phyloP scores from a whole-genome alignment of 2,888 invertebrate species.

The Mycalesis mineus region DNA sequence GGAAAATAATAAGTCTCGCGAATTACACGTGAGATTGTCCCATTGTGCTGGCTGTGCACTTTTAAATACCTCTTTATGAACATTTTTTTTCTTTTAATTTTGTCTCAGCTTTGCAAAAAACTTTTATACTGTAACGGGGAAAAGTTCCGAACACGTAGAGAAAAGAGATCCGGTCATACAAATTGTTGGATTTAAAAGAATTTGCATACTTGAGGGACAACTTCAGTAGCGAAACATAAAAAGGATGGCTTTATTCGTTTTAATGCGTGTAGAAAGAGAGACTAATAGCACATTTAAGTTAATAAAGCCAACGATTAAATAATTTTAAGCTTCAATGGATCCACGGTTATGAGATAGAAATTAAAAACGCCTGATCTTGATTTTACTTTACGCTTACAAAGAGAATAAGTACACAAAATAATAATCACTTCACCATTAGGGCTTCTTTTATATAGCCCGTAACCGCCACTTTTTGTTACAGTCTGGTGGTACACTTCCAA shows the following conservation, averaged over 20 bases:
- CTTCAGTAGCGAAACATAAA: background rate
- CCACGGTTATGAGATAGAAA: too few species aligned
- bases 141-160: constrained; percentile 10
- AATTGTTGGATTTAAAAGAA: constrained; percentile 8
- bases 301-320: too few species aligned
- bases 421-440: too few species aligned
- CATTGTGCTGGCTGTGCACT: constrained; percentile 31
- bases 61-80: constrained; percentile 15
- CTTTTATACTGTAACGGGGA: constrained; percentile 11
- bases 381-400: too few species aligned
- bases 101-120: constrained; percentile 1
- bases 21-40: constrained; percentile 36
- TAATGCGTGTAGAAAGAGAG: background rate
- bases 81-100: constrained; percentile 9
- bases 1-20: constrained; percentile 32
- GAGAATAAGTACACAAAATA: too few species aligned
- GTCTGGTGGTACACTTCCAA: too few species aligned
- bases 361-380: too few species aligned
- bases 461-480: too few species aligned
- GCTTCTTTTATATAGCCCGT: too few species aligned
- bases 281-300: background rate
- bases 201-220: background rate
- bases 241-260: background rate
- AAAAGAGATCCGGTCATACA: background rate
- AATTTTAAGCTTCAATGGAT: too few species aligned